A percentile compares a stretch with the other conserved stretches of the same genome.
Conservation (phyloP, 2,113 vertebrate genomes). For the Pterocles gutturalis region DNA sequence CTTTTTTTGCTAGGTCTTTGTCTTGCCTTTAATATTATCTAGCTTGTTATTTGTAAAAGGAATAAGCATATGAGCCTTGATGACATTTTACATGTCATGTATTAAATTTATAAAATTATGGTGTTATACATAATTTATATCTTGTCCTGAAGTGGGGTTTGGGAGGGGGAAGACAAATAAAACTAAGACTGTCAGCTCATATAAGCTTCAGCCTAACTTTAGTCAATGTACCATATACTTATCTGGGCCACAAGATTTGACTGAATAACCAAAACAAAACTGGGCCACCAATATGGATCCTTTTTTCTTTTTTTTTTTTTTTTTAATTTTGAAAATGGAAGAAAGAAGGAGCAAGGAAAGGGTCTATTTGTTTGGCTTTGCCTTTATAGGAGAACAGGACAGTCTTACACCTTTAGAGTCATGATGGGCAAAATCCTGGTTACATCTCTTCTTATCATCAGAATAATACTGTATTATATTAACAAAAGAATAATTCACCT, state of each 20-base stretch:
- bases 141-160: rapidly evolving
- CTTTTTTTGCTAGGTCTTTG: neutral
- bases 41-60: neutral
- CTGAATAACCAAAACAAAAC: neutral
- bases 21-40: neutral
- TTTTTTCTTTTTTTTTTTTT: neutral
- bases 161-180: neutral
- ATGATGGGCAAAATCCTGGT: neutral
- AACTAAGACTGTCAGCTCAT: neutral
- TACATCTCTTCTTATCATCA: neutral
- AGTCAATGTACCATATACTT: neutral
- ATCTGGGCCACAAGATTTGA: neutral
- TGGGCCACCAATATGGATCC: neutral
- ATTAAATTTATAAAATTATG: neutral
- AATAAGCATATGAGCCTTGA: neutral
- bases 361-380: neutral
- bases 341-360: neutral
- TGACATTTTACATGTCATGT: neutral
- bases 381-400: neutral
- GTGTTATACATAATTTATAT: neutral
- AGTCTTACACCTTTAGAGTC: neutral
- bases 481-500: neutral
- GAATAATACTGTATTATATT: neutral
- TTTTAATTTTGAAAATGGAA: neutral
- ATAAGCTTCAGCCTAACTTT: neutral